phyloP scores from a whole-genome alignment of 2,888 invertebrate species.

The Drosophila neonasuta region DNA sequence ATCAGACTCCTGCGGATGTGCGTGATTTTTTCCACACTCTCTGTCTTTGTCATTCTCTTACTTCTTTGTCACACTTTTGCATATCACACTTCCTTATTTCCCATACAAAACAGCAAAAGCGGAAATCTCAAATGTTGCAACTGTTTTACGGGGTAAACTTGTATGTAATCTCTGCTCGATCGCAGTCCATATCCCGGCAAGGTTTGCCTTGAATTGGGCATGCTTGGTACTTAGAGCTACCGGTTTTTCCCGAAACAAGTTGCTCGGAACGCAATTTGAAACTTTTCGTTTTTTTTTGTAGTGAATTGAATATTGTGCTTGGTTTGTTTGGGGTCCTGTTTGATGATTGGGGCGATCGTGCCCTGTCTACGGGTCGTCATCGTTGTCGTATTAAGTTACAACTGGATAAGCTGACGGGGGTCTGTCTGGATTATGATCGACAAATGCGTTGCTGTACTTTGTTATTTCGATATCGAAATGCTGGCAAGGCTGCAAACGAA shows the following conservation, averaged over 20 bases:
- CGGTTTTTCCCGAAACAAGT: conserved; percentile 64
- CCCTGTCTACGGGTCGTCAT: conserved; percentile 53
- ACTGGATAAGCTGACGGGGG: conserved; percentile 25
- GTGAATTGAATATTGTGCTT: conserved; percentile 7
- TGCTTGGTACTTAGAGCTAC: conserved; percentile 39
- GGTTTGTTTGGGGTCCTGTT: conserved; percentile 47
- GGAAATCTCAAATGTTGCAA: conserved; percentile 71
- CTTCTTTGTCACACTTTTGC: conserved; percentile 10
- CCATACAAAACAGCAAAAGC: conserved; percentile 31
- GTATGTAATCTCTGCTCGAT: conserved; percentile 62
- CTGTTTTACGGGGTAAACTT: conserved; percentile 54
- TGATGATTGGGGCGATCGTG: conserved; percentile 56
- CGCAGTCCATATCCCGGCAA: conserved; percentile 29
- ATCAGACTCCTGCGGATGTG: conserved; percentile 44
- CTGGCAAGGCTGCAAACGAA: conserved; percentile 34
- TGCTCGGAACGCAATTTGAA: conserved; percentile 67
- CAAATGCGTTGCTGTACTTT: conserved; percentile 31
- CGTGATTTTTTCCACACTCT: conserved; percentile 57
- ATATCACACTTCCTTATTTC: conserved; percentile 67
- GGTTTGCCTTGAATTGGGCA: background rate
- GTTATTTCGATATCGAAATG: conserved; percentile 38
- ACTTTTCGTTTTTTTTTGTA: conserved; percentile 33
- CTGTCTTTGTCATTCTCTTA: conserved; percentile 5
- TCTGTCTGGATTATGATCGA: conserved; percentile 21
- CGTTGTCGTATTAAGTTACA: conserved; percentile 56